A percentile compares a stretch with the other conserved stretches of the same genome.
phyloP scores from a whole-genome alignment of 2,888 invertebrate species.

The Sipha maydis region DNA sequence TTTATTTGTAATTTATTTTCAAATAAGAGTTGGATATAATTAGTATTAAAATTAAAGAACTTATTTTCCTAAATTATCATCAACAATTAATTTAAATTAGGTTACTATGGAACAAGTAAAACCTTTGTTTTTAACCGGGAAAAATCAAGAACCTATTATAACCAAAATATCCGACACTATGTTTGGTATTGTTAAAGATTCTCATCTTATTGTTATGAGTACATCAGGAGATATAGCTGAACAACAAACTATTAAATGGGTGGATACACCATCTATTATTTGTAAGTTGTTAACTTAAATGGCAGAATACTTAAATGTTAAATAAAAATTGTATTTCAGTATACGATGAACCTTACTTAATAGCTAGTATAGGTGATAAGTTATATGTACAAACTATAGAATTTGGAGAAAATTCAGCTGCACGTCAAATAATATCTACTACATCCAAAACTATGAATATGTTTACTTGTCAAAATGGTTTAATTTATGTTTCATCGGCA shows the following conservation, averaged over 20 bases:
- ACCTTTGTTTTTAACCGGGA: constrained; percentile 87
- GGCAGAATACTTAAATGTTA: constrained; percentile 61
- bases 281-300: constrained; percentile 68
- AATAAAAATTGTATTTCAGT: constrained; percentile 70
- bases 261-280: constrained; percentile 78
- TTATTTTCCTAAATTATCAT: neutral
- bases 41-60: neutral
- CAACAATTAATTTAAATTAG: constrained; percentile 1
- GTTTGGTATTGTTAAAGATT: constrained; percentile 87
- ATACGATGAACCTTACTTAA: constrained; percentile 92
- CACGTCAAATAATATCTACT: constrained; percentile 82
- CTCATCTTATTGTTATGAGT: constrained; percentile 86
- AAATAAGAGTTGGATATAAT: neutral
- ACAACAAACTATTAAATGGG: constrained; percentile 82
- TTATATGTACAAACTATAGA: constrained; percentile 89
- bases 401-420: constrained; percentile 74
- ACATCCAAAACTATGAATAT: constrained; percentile 48
- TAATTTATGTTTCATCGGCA: constrained; percentile 86
- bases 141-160: constrained; percentile 84
- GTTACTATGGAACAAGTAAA: constrained; percentile 73
- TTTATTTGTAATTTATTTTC: neutral
- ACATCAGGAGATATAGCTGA: constrained; percentile 76
- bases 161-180: constrained; percentile 79
- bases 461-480: constrained; percentile 75
- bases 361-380: constrained; percentile 84